Base-by-base conservation (phyloP, 1,140 invertebrate genomes). In the Panagrolaimus sp. region DNA sequence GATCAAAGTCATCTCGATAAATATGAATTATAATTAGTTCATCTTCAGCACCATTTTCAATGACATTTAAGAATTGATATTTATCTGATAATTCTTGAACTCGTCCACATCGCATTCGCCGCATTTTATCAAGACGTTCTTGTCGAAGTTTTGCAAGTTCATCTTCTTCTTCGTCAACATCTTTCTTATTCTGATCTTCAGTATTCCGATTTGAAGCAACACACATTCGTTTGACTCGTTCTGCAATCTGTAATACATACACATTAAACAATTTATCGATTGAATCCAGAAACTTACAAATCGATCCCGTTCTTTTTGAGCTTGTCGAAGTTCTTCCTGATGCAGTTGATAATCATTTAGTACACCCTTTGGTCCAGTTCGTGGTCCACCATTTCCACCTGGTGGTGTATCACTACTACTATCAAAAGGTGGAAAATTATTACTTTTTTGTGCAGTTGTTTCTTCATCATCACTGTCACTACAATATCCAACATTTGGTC, bases 361-460 rank as follows among this genome's bases (percentile, higher is more conserved):
- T 9, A 76, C 75, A 52, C 76, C 76, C 44, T 76, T 76, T 7
- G 75, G 76, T 7, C 75, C 75, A 43, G 75, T 79, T 65, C 70
- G n/a, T 4, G 32, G 32, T 38, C 32, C 32, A 38, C 32, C 32
- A 38, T 38, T 38, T 38, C 2, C 2, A 38, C 2, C 2, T 38
- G 32, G 32, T 4, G 24, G 69, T 10, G 10, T 14, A 10, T 69
- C 65, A 12, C 8, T 43, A 12, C 12, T 46, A 17, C 44, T 46
- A n/a, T 44, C 12, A 26, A 8, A 1, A 9, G 17, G 1, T 21
- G 75, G 14, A 38, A 38, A 38, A 38, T 38, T 38, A 7, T 2
- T 38, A 4, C 2, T 38, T 38, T 38, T 38, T 0, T 46, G 32
- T n/a, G 10, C 6, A 5, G 43, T 9, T 15, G 15, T 7, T 14